Evolutionary conservation across 1,140 invertebrate genomes (phyloP).

Genomic region (Lucilia cuprina): DNA sequence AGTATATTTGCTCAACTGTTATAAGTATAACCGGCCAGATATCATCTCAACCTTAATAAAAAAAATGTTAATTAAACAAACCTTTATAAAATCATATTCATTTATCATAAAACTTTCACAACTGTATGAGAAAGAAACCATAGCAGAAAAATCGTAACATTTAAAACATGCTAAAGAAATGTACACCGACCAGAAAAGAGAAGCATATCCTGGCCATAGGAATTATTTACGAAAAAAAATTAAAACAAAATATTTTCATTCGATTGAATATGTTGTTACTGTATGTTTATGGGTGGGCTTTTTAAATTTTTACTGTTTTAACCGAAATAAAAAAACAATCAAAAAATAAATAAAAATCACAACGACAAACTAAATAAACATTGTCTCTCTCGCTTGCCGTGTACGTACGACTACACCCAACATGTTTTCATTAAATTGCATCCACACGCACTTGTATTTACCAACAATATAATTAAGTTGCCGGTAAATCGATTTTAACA

Average conservation of each 20-base stretch:
- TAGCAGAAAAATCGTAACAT: neutral
- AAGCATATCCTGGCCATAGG: neutral
- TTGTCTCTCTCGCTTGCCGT: neutral
- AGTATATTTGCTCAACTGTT: no score
- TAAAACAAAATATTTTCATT: neutral
- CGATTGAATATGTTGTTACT: neutral
- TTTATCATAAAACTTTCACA: slow-evolving; percentile 15
- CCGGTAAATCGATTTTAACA: slow-evolving; percentile 31
- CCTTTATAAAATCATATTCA: neutral
- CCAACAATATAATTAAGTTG: slow-evolving; percentile 30
- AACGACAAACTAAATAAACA: neutral
- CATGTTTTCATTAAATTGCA: slow-evolving; percentile 32
- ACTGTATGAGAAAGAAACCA: neutral
- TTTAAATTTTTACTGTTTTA: neutral
- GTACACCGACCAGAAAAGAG: neutral
- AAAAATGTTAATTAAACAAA: neutral
- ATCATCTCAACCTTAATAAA: no score
- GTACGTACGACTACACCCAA: slow-evolving; percentile 2
- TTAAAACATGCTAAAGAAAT: neutral
- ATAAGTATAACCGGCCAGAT: no score
- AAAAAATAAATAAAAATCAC: slow-evolving; percentile 25
- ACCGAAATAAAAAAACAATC: neutral
- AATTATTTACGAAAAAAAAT: neutral
- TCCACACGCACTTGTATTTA: slow-evolving; percentile 33
- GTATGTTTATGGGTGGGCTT: slow-evolving; percentile 29